Percentiles rank a stretch among this genome's conserved stretches.
phyloP scores from a whole-genome alignment of 1,140 invertebrate species.

The Adelges cooleyi region DNA sequence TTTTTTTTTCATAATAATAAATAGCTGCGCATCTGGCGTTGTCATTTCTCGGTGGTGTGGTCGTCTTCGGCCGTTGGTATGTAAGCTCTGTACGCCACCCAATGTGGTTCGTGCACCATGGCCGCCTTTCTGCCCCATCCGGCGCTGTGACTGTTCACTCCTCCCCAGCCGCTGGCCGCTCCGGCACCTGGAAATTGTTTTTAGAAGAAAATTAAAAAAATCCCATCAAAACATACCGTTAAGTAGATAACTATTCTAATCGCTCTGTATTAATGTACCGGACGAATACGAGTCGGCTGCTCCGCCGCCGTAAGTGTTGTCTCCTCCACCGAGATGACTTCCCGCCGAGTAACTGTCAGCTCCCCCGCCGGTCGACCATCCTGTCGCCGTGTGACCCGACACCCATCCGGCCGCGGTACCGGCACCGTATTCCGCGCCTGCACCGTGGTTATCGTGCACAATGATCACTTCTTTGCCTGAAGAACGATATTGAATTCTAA shows the following conservation, averaged over 20 bases:
- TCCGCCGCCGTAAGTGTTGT: slow-evolving; percentile 24
- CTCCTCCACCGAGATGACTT: slow-evolving; percentile 19
- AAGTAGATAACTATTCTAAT: too few relatives aligned
- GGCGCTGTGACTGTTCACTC: slow-evolving; percentile 14
- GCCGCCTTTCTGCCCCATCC: slow-evolving; percentile 9
- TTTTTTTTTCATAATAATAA: too few relatives aligned
- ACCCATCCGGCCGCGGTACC: slow-evolving; percentile 30
- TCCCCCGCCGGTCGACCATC: slow-evolving; percentile 30
- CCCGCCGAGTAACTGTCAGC: slow-evolving; percentile 28
- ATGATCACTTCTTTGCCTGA: slow-evolving; percentile 31
- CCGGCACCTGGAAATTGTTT: slow-evolving; percentile 5
- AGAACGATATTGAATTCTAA: background rate
- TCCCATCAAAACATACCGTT: slow-evolving; percentile 1
- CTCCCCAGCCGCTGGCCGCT: background rate
- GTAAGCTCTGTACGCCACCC: slow-evolving; percentile 28
- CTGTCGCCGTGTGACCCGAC: slow-evolving; percentile 29
- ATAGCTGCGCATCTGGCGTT: too few relatives aligned
- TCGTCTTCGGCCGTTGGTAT: slow-evolving; percentile 11
- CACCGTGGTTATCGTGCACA: slow-evolving; percentile 30
- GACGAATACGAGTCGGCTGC: slow-evolving; percentile 18
- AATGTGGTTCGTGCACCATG: slow-evolving; percentile 14
- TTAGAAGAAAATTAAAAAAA: background rate
- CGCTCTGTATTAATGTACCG: background rate
- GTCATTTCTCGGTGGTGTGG: background rate
- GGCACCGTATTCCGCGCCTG: slow-evolving; percentile 30